These are phyloP conservation scores for Tupaia tana DNA, from an alignment of 2,113 vertebrate genomes.

Conservation along the genomic window DNA sequence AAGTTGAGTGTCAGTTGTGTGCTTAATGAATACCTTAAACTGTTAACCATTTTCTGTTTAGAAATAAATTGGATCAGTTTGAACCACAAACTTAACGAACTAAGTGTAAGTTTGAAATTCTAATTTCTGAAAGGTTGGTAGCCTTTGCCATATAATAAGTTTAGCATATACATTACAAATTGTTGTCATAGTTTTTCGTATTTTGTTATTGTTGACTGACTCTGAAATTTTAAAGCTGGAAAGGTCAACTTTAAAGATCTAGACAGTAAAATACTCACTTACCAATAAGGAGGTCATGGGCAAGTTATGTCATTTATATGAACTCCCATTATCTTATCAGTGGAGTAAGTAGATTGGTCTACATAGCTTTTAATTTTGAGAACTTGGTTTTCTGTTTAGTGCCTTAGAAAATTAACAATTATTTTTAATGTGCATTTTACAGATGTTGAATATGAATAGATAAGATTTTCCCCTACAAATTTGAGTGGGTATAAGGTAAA, in stretches of 20 bases:
- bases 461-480: conserved; percentile 2
- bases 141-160: conserved; percentile 1
- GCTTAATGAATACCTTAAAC: conserved; percentile 60
- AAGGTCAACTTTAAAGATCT: conserved; percentile 30
- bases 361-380: not conserved
- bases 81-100: conserved; percentile 62
- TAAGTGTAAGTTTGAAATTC: conserved; percentile 66
- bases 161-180: conserved; percentile 19
- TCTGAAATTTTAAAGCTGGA: conserved; percentile 48
- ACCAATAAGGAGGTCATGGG: not conserved
- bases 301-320: conserved; percentile 42
- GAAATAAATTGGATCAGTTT: conserved; percentile 68
- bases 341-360: not conserved
- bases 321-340: not conserved
- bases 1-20: not conserved
- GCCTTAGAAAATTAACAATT: conserved; percentile 37
- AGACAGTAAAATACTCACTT: conserved; percentile 14
- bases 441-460: conserved; percentile 35
- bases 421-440: conserved; percentile 60
- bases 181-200: conserved; percentile 47
- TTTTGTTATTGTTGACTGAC: conserved; percentile 42
- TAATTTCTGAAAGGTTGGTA: conserved; percentile 50
- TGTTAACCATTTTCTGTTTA: conserved; percentile 66
- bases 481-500: conserved; percentile 42
- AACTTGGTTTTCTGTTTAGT: conserved; percentile 48